phyloP scores from a whole-genome alignment of 2,888 invertebrate genomes.

The Parelbella ahira region DNA sequence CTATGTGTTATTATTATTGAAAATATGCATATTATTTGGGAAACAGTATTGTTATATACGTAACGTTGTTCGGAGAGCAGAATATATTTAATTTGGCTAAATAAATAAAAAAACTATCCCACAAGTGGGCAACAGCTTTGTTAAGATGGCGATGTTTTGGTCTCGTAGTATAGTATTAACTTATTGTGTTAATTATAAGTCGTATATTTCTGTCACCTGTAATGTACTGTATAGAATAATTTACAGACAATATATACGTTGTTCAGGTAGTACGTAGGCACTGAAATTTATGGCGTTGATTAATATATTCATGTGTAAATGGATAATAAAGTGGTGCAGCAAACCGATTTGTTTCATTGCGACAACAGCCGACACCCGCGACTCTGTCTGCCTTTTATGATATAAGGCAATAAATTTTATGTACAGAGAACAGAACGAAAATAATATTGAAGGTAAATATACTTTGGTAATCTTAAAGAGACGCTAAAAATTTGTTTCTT shows the following conservation, averaged over 20 bases:
- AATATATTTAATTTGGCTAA: no score
- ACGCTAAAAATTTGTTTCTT: no score
- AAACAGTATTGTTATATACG: no score
- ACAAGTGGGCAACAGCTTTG: slow-evolving; percentile 33
- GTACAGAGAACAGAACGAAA: no score
- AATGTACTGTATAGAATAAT: slow-evolving; percentile 64
- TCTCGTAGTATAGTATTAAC: slow-evolving; percentile 25
- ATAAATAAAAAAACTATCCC: background rate
- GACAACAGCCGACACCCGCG: no score
- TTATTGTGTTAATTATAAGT: slow-evolving; percentile 28
- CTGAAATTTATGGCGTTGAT: slow-evolving; percentile 77
- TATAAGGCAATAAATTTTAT: no score
- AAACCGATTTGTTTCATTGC: slow-evolving; percentile 36
- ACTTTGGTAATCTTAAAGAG: no score
- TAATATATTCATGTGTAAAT: slow-evolving; percentile 74
- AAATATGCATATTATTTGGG: no score
- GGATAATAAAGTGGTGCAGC: slow-evolving; percentile 72
- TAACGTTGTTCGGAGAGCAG: no score
- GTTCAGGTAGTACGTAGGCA: slow-evolving; percentile 79
- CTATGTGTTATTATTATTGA: no score
- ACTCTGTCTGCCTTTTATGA: no score
- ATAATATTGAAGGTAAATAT: no score
- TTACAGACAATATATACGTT: slow-evolving; percentile 76
- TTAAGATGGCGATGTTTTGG: slow-evolving; percentile 24
- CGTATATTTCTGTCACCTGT: slow-evolving; percentile 59